A percentile compares a stretch with the other conserved stretches of the same genome.
Conservation (phyloP, 2,888 invertebrate species). For the Nebria salina region DNA sequence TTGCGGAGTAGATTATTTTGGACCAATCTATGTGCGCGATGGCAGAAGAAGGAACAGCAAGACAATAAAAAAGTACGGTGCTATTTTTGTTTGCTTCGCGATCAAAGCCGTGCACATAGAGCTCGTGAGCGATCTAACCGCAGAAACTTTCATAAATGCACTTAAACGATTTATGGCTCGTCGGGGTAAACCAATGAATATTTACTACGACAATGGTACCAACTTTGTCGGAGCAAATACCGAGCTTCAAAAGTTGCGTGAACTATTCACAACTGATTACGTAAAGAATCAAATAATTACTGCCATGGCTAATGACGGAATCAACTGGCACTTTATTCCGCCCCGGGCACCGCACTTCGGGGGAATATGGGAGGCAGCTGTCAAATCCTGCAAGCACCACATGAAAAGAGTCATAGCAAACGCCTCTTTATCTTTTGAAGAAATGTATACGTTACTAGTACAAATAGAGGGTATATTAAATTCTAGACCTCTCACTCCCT, state of each 20-base stretch:
- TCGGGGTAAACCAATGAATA: slow-evolving; percentile 49
- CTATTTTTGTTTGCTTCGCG: slow-evolving; percentile 28
- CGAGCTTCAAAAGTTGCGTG: slow-evolving; percentile 31
- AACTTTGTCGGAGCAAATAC: slow-evolving; percentile 52
- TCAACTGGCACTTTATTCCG: no score
- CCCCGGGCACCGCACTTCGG: no score
- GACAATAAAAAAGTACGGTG: background rate
- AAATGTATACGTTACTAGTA: no score
- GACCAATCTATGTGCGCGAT: background rate
- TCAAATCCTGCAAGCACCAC: no score
- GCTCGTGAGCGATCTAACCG: slow-evolving; percentile 48
- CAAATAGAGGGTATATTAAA: no score
- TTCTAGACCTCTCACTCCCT: no score
- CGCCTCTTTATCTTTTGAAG: no score
- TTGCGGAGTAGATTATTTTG: background rate
- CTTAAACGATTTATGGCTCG: slow-evolving; percentile 51
- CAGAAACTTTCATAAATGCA: slow-evolving; percentile 50
- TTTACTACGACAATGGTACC: slow-evolving; percentile 52
- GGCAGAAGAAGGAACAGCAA: slow-evolving; percentile 46
- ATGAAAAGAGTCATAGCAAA: no score
- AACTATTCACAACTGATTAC: no score
- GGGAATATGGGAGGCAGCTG: no score
- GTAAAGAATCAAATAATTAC: no score
- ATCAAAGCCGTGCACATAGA: slow-evolving; percentile 48
- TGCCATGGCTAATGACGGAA: no score